Base-by-base conservation (phyloP, 2,888 invertebrate genomes). In the Machimus rusticus region DNA sequence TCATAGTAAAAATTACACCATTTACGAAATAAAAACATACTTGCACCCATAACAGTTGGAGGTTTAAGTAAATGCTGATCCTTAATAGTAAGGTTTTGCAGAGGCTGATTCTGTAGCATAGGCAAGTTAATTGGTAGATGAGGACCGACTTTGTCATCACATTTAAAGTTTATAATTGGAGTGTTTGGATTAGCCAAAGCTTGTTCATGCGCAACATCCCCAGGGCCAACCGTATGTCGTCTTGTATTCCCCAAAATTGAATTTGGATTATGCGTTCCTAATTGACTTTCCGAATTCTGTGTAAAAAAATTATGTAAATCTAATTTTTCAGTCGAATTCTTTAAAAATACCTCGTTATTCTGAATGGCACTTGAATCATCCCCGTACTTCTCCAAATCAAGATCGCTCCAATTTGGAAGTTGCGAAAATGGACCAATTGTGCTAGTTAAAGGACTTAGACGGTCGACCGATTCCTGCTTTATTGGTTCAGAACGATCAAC, bases 51-150 rank as follows among this genome's bases (percentile, higher is more conserved):
- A 16, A 97, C 97, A 87, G 96, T 96, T 0, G 98, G 98, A n/a
- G 98, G 98, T 92, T 98, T 98, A 87, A 99, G 93, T 89, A 99
- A 93, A 92, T 99, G 98, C 90, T 98, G 98, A 93, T 99, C 98
- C 91, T 98, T 98, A 88, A 97, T 96, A 91, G 97, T 96, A 92
- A 97, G 96, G 93, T 96, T 96, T 87, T 96, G 95, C 43, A 96
- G 95, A 77, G 97, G 96, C 91, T 97, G 96, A 92, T 97, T 96
- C 91, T 96, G 96, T 85, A 97, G 94, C 88, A 96, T 94, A 1
- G 98, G 97, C 91, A 98, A 94, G 92, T 97, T 96, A 88, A 96
- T 95, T 9, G 97, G 97, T 91, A 98, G 93, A 94, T 98, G 97
- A 51, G 96, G 91, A 46, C 91, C 90, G 87, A 89, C 90, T 74